These are phyloP conservation scores for Zoroaster sp. DNA, from an alignment of 53 echinoderm and acorn worm genomes.

Conservation along the genomic window DNA sequence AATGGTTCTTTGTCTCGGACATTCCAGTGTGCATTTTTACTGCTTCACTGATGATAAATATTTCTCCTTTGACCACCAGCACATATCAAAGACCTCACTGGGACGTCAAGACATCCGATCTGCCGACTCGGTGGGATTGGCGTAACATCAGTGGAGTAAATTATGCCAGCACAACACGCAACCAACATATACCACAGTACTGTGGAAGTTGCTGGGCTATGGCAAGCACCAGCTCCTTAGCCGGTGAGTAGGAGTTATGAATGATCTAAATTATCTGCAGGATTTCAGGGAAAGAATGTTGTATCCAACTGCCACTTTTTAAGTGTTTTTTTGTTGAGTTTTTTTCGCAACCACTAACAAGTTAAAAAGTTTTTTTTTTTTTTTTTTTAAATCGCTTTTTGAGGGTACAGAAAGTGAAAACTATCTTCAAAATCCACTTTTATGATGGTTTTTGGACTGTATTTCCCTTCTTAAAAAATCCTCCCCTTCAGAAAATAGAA, in stretches of 20 bases:
- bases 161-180: slow-evolving; percentile 90
- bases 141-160: slow-evolving; percentile 89
- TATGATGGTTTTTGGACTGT: too few species aligned
- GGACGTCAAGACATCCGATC: slow-evolving; percentile 55
- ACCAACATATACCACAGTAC: slow-evolving; percentile 98
- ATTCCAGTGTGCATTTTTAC: too few species aligned
- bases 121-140: slow-evolving; percentile 87
- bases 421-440: too few species aligned
- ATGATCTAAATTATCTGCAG: not conserved
- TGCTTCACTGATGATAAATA: not conserved
- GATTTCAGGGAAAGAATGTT: not conserved
- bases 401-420: too few species aligned
- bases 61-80: slow-evolving; percentile 40
- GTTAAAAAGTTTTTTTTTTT: too few species aligned
- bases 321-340: too few species aligned
- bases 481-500: too few species aligned
- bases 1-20: too few species aligned
- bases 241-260: slow-evolving; percentile 67
- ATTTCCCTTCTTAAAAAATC: too few species aligned
- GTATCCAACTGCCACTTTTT: too few species aligned
- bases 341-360: too few species aligned
- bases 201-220: slow-evolving; percentile 99
- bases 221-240: slow-evolving; percentile 92
- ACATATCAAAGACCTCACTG: slow-evolving; percentile 80
- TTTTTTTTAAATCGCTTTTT: too few species aligned